Evolutionary conservation across 1,140 invertebrate genomes (phyloP).

Genomic region (Lordiphosa collinella): DNA sequence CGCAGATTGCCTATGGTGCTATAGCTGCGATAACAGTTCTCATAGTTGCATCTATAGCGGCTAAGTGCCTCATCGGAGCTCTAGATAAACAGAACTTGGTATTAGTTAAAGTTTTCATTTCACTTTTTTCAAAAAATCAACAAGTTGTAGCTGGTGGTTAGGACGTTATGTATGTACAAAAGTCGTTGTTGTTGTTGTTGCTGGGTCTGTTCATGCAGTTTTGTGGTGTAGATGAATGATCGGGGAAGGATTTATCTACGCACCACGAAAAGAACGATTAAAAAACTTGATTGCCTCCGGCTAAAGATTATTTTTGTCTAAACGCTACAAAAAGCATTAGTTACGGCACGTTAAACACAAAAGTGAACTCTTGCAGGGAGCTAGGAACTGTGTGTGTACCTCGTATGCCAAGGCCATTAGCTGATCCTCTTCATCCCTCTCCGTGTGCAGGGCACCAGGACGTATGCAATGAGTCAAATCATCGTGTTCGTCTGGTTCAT

Average conservation of each 20-base stretch:
- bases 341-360: constrained; percentile 30
- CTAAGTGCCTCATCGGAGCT: constrained; percentile 73
- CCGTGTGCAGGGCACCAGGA: constrained; percentile 69
- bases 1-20: constrained; percentile 96
- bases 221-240: constrained; percentile 1
- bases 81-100: constrained; percentile 17
- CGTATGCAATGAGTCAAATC: constrained; percentile 73
- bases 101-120: constrained; percentile 9
- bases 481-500: constrained; percentile 63
- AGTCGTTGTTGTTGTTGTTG: background rate
- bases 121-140: no score
- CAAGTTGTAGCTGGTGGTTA: no score
- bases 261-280: constrained; percentile 1
- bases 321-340: constrained; percentile 51
- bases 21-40: constrained; percentile 93
- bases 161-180: no score
- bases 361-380: constrained; percentile 1
- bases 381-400: constrained; percentile 33
- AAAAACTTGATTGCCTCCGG: constrained; percentile 2
- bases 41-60: constrained; percentile 92
- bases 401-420: constrained; percentile 67
- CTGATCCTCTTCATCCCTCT: constrained; percentile 56
- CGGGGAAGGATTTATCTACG: background rate
- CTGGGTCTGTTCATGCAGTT: constrained; percentile 10
- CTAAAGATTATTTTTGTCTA: constrained; percentile 21